Evolutionary conservation across 2,888 invertebrate species (phyloP).

Genomic region (Polymixis flavicincta): DNA sequence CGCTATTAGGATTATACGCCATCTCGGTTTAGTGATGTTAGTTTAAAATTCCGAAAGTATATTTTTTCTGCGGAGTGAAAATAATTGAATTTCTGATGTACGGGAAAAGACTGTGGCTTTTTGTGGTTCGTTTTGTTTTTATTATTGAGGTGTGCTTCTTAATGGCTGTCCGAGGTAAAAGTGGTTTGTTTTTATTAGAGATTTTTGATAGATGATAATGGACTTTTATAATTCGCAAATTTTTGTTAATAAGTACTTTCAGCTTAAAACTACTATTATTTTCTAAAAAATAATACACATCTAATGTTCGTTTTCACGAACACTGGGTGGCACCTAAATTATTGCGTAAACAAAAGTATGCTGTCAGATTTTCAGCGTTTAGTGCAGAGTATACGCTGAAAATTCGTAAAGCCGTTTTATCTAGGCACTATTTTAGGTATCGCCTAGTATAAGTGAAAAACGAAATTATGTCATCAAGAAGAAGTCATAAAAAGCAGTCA

Average conservation of each 20-base stretch:
- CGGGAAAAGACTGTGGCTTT: constrained; percentile 17
- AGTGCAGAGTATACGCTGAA: neutral
- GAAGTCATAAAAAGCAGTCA: neutral
- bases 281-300: neutral
- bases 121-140: constrained; percentile 18
- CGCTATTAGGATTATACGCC: constrained; percentile 61
- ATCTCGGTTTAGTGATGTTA: constrained; percentile 62
- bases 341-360: neutral
- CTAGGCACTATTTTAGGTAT: too few species aligned
- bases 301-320: neutral
- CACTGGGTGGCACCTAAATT: too few species aligned
- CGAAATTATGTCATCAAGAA: neutral
- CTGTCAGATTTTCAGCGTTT: neutral
- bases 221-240: neutral
- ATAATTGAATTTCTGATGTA: constrained; percentile 55
- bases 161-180: neutral
- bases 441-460: neutral
- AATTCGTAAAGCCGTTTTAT: neutral
- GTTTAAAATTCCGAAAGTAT: constrained; percentile 57
- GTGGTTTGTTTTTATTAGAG: neutral
- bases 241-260: neutral
- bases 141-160: constrained; percentile 5
- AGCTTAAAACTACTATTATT: neutral
- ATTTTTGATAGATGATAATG: too few species aligned
- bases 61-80: constrained; percentile 38